Percentiles rank a stretch among this genome's conserved stretches.
Evolutionary conservation across 2,113 vertebrate genomes (phyloP).

Genomic region (Channa argus): DNA sequence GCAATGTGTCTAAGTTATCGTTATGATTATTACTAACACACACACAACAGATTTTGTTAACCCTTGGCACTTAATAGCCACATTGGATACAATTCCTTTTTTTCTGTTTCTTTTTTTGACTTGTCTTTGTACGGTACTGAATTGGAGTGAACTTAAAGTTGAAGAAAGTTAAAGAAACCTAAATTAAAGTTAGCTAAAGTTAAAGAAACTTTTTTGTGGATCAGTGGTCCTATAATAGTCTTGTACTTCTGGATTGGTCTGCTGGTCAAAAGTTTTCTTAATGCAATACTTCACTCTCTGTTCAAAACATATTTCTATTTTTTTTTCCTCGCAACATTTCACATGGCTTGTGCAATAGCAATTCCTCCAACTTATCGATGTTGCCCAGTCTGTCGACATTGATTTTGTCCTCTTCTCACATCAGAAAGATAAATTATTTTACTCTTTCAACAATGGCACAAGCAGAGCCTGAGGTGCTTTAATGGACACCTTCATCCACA

Average conservation of each 20-base stretch:
- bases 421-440: conserved; percentile 72
- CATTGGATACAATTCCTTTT: no score
- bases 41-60: no score
- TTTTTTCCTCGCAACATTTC: conserved; percentile 16
- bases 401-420: conserved; percentile 63
- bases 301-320: conserved; percentile 17
- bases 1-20: not conserved
- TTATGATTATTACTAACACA: no score
- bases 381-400: conserved; percentile 47
- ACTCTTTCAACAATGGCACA: conserved; percentile 55
- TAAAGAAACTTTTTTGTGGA: not conserved
- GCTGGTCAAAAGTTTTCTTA: not conserved
- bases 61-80: no score
- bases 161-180: no score
- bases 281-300: not conserved
- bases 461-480: conserved; percentile 42
- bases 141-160: no score
- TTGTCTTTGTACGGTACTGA: no score
- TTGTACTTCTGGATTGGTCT: not conserved
- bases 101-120: no score
- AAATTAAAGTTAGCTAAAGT: no score
- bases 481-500: conserved; percentile 45
- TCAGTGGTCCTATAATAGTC: not conserved
- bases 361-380: conserved; percentile 43
- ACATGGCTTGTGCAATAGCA: conserved; percentile 39